Base-by-base conservation (phyloP, 2,113 vertebrate species). In the Dissostichus mawsoni region DNA sequence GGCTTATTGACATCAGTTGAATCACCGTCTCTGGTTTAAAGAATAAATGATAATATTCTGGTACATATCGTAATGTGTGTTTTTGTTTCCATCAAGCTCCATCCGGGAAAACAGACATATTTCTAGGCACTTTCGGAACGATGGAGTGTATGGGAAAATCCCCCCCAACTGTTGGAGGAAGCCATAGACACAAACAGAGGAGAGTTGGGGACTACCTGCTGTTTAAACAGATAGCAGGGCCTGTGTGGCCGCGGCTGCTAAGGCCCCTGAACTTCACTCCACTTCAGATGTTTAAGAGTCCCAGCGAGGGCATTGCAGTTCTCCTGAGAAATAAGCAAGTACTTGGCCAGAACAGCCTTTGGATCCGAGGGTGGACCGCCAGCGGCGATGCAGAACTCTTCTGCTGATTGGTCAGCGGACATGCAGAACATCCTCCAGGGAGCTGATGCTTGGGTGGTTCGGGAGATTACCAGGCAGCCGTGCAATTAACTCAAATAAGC, bases 331-430 rank as follows among this genome's bases (percentile, higher is more conserved):
- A 92, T 92, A 82, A 92, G 77, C 83, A 90, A 92, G 81, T 89
- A 81, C 90, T 93, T 91, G 89, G 88, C 90, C 93, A 94, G 93
- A 93, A 91, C 88, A 90, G 90, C 90, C 84, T 92, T 89, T 90
- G 90, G 87, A 92, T 92, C 84, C 81, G 76, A 20, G 87, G 57
- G 79, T 86, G 82, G 90, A 92, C 87, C 87, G 89, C 90, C 92
- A 81, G 87, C 84, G 71, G 85, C 44, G 75, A 81, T 80, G 84
- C 85, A 79, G 68, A 84, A 80, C 68, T 47, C 61, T n/a, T 56
- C 11, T 69, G 69, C 79, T 90, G 85, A 95, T 89, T 92, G 91
- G 88, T 75, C 70, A 68, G 75, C 62, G 48, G 75, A 91, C 82
- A 77, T 84, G 55, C 69, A 87, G 81, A 86, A 59, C 72, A 25